Conservation (phyloP, 2,888 invertebrate genomes). For the Drosophila anomelani region DNA sequence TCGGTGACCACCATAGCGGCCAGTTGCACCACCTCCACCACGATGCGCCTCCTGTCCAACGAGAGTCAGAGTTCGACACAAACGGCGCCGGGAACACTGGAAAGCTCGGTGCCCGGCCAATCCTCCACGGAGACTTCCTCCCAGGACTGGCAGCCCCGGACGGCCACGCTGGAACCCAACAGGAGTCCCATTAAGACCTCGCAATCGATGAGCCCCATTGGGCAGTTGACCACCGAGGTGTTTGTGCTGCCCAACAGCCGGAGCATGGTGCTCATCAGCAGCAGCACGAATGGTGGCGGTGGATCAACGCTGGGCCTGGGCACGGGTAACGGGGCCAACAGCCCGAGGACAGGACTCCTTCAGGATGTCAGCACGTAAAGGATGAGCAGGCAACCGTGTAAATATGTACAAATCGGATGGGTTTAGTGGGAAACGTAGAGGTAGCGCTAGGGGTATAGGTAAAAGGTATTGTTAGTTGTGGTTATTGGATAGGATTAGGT, state of each 20-base stretch:
- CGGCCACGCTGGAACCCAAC: conserved; percentile 73
- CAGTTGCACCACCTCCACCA: conserved; percentile 51
- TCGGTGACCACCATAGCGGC: conserved; percentile 65
- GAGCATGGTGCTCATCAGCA: conserved; percentile 82
- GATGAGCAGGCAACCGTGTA: conserved; percentile 47
- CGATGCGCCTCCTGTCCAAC: conserved; percentile 55
- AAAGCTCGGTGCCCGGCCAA: conserved; percentile 27
- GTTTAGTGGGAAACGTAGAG: conserved; percentile 8
- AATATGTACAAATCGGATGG: conserved; percentile 56
- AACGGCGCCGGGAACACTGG: conserved; percentile 61
- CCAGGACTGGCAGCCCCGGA: conserved; percentile 73
- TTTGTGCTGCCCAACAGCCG: conserved; percentile 83
- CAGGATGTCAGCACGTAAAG: conserved; percentile 78
- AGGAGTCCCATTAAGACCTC: conserved; percentile 83
- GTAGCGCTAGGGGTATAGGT: conserved; percentile 3
- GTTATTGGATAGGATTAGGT: conserved; percentile 8
- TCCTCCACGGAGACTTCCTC: conserved; percentile 31
- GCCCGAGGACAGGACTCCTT: conserved; percentile 59
- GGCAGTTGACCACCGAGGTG: conserved; percentile 68
- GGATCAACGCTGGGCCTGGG: conserved; percentile 12
- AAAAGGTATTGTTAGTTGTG: neutral
- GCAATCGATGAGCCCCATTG: conserved; percentile 83
- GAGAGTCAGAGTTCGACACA: conserved; percentile 66
- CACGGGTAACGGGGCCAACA: conserved; percentile 35
- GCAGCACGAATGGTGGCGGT: conserved; percentile 27